phyloP scores from a whole-genome alignment of 2,797 vertebrate species.

The Clarias pachynema region DNA sequence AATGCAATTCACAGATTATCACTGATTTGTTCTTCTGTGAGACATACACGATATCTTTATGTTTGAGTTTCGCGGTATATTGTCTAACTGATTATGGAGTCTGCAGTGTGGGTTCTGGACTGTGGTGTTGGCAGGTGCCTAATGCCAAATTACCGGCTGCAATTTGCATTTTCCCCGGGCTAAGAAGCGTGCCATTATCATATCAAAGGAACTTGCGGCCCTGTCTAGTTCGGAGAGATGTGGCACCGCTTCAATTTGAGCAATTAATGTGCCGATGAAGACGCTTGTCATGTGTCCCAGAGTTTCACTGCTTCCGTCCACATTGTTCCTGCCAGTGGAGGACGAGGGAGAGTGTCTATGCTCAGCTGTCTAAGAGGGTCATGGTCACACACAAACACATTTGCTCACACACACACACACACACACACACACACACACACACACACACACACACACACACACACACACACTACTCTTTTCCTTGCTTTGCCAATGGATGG shows the following conservation, averaged over 20 bases:
- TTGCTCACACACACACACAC: background rate
- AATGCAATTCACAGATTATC: background rate
- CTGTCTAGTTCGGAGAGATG: conserved; percentile 94
- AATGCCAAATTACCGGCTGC: conserved; percentile 97
- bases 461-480: conserved; percentile 31
- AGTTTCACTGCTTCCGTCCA: conserved; percentile 84
- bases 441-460: conserved; percentile 29
- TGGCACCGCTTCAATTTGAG: conserved; percentile 99
- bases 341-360: conserved; percentile 35
- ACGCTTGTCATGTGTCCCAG: conserved; percentile 88
- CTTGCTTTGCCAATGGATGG: conserved; percentile 42
- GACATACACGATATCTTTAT: conserved; percentile 66
- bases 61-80: conserved; percentile 37
- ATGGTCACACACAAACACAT: conserved; percentile 24
- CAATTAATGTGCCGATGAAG: conserved; percentile 99
- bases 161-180: conserved; percentile 94
- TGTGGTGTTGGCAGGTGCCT: conserved; percentile 96
- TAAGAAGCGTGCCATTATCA: conserved; percentile 99
- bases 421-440: conserved; percentile 39
- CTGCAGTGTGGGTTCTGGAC: conserved; percentile 63
- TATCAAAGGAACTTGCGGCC: conserved; percentile 98
- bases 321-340: conserved; percentile 77
- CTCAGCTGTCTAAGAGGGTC: conserved; percentile 28
- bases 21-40: background rate
- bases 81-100: conserved; percentile 26